Percentiles rank a stretch among this genome's conserved stretches.
Evolutionary conservation across 2,113 vertebrate species (phyloP).

Genomic region (Cygnus atratus): DNA sequence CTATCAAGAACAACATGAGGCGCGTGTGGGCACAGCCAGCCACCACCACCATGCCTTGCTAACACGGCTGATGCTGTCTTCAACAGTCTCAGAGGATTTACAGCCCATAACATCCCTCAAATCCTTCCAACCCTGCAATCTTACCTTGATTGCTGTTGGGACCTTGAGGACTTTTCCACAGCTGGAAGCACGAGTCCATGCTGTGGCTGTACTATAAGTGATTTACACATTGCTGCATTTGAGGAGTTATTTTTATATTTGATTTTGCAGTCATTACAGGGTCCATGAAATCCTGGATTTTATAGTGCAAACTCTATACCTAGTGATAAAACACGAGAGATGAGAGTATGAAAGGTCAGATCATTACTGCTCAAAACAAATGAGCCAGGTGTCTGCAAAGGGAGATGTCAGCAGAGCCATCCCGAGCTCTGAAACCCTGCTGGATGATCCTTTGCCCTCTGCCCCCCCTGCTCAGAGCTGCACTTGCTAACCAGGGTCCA

Average conservation of each 20-base stretch:
- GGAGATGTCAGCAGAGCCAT: background rate
- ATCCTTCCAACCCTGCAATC: background rate
- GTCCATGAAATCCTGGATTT: background rate
- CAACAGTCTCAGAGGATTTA: background rate
- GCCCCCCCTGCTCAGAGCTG: background rate
- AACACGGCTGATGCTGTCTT: background rate
- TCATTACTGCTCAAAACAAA: background rate
- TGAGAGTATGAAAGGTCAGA: background rate
- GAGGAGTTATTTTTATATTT: background rate
- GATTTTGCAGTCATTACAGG: background rate
- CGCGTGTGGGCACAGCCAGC: background rate
- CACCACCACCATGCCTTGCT: background rate
- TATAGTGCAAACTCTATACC: background rate
- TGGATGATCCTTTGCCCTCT: fast-evolving
- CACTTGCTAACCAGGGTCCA: background rate
- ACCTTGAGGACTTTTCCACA: background rate
- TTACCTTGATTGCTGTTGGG: fast-evolving
- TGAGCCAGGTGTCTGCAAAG: background rate
- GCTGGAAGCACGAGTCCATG: fast-evolving
- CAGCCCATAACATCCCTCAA: background rate
- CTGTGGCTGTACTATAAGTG: background rate
- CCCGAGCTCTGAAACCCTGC: background rate
- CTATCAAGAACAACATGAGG: background rate
- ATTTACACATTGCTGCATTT: fast-evolving
- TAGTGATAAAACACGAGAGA: background rate